Evolutionary conservation across 2,888 invertebrate species (phyloP).

Genomic region (Euplexia lucipara): DNA sequence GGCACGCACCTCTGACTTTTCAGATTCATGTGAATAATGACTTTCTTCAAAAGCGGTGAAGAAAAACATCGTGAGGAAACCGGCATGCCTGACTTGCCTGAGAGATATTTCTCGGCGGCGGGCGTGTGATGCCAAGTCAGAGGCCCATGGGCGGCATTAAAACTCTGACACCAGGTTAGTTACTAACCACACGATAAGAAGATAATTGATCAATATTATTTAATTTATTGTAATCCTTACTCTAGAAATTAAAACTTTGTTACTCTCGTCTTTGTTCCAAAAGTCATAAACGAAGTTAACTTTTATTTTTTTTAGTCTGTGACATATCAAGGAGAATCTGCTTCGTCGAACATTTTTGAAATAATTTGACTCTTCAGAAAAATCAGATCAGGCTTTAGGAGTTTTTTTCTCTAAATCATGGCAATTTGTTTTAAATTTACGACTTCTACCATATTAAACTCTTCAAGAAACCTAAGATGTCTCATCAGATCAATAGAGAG

Average conservation of each 20-base stretch:
- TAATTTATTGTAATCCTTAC: no score
- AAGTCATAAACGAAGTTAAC: slow-evolving; percentile 8
- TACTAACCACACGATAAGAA: no score
- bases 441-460: slow-evolving; percentile 74
- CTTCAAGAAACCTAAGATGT: slow-evolving; percentile 79
- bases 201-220: no score
- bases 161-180: no score
- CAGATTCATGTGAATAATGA: no score
- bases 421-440: slow-evolving; percentile 83
- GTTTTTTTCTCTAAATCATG: slow-evolving; percentile 71
- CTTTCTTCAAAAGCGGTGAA: no score
- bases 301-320: slow-evolving; percentile 20
- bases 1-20: no score
- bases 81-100: no score
- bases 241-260: neutral
- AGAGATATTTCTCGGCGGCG: no score
- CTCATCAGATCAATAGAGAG: slow-evolving; percentile 78
- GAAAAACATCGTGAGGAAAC: no score
- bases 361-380: slow-evolving; percentile 31
- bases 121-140: no score
- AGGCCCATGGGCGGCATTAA: no score
- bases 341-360: slow-evolving; percentile 30
- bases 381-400: neutral
- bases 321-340: slow-evolving; percentile 16
- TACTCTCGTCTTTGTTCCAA: neutral